Conservation (phyloP, 2,797 vertebrate genomes). For the Stomatorhinus walkeri region DNA sequence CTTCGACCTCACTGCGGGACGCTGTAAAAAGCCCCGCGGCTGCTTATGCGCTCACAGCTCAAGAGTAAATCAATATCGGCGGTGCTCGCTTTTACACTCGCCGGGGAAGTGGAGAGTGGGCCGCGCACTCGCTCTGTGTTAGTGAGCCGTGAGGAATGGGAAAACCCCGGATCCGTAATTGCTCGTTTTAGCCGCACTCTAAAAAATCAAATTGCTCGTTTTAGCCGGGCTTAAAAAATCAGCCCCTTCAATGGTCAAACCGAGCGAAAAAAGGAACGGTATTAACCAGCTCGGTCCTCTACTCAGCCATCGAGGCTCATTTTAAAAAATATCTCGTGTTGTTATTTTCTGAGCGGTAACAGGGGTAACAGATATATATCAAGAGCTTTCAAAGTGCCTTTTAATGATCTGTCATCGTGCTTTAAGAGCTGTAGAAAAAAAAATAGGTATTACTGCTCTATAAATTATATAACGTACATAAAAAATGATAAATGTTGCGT, state of each 20-base stretch:
- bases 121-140: not conserved
- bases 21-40: not conserved
- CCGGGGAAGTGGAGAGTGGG: not conserved
- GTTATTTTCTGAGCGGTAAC: not conserved
- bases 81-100: not conserved
- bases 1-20: not conserved
- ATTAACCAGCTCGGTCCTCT: not conserved
- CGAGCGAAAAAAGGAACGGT: not conserved
- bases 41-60: not conserved
- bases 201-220: slow-evolving; percentile 4
- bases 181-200: not conserved
- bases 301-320: not conserved
- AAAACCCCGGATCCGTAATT: slow-evolving; percentile 9
- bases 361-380: not conserved
- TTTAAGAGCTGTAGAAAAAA: not conserved
- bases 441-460: not conserved
- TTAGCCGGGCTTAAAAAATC: not conserved
- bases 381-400: not conserved
- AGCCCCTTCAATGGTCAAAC: not conserved
- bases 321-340: not conserved
- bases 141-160: not conserved
- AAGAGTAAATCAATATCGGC: slow-evolving; percentile 14
- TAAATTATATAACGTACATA: not conserved
- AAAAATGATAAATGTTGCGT: not conserved
- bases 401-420: not conserved